Evolutionary conservation across 2,888 invertebrate genomes (phyloP), one percentile per base, ranked within the genome.

Genomic region (Trissoscelio sp.): DNA sequence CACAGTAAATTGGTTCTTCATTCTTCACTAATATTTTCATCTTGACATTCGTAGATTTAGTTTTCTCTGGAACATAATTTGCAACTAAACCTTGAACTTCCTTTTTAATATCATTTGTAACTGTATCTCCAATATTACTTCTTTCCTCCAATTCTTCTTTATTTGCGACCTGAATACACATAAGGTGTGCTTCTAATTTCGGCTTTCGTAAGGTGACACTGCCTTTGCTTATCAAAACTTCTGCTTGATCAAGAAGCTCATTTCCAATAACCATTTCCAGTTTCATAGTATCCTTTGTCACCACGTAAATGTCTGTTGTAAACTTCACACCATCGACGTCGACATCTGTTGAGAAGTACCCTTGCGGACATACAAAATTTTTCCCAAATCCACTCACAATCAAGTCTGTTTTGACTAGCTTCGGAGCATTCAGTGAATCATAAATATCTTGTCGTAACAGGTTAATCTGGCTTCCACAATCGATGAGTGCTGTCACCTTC

Each of bases 401-500:
- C 9, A 79, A 9, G 9, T 77, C 18, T 6, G 44, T 44, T 2
- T 3, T 3, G 6, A 7, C 7, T 2, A 44, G 7, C 12, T 44
- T 44, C 9, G 75, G 75, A 3, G 16, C 5, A 1, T 67, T 24
- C 3, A 82, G 9, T 0, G 14, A 11, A 11, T 4, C 9, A 28
- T 82, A 69, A 9, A 78, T 28, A 22, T 75, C 62, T 0, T 75
- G 62, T 14, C 66, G 58, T 5, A 79, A 18, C 7, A 82, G 48
- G 16, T 55, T 72, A 0, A 79, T 18, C 7, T 75, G 60, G 11
- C 51, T 67, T 7, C 79, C 79, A 0, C 62, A 67, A 28, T 82
- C 82, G 0, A 82, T 5, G 12, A 79, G 12, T 1, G 78, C 81
- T 7, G 53, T 39, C 6, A 55, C 12, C 34, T 42, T 46, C 14